A percentile compares a stretch with the other conserved stretches of the same genome.
These are phyloP conservation scores for Rhopilema esculentum DNA, from an alignment of 30 jellyfish, hydroid and myxozoan species.

Conservation along the genomic window DNA sequence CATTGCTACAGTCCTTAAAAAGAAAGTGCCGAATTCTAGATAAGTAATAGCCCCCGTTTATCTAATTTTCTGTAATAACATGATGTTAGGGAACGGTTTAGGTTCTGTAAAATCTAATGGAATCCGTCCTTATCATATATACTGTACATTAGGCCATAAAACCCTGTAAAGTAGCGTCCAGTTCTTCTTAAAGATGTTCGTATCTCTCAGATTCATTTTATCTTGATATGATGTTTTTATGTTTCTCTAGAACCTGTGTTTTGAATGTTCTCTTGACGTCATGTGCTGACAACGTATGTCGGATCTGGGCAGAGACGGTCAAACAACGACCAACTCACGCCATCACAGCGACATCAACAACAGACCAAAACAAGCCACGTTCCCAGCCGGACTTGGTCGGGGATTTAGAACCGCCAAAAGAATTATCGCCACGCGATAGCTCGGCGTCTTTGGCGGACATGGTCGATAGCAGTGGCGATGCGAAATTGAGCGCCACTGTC, in stretches of 20 bases:
- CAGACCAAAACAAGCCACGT: conserved; percentile 23
- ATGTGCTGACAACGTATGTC: conserved; percentile 96
- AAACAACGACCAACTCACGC: conserved; percentile 88
- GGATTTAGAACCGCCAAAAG: conserved; percentile 6
- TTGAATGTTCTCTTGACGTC: conserved; percentile 95
- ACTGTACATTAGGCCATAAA: no score
- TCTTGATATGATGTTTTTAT: background rate
- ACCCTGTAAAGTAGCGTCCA: no score
- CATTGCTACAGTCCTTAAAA: no score
- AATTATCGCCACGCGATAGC: conserved; percentile 30
- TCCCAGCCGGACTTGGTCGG: conserved; percentile 20
- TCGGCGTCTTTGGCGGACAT: conserved; percentile 43
- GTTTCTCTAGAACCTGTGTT: conserved; percentile 71
- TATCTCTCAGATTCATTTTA: background rate
- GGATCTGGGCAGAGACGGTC: conserved; percentile 98
- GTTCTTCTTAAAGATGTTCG: background rate
- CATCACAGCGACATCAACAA: conserved; percentile 8
- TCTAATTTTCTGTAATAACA: no score
- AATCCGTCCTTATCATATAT: no score
- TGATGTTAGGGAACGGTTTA: no score
- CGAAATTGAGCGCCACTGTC: background rate
- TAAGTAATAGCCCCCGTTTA: no score
- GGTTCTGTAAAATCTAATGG: no score
- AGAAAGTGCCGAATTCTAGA: no score
- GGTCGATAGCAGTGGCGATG: conserved; percentile 26